Percentiles rank a stretch among this genome's conserved stretches.
phyloP scores from a whole-genome alignment of 2,113 vertebrate species.

The Chlamydotis undulata region DNA sequence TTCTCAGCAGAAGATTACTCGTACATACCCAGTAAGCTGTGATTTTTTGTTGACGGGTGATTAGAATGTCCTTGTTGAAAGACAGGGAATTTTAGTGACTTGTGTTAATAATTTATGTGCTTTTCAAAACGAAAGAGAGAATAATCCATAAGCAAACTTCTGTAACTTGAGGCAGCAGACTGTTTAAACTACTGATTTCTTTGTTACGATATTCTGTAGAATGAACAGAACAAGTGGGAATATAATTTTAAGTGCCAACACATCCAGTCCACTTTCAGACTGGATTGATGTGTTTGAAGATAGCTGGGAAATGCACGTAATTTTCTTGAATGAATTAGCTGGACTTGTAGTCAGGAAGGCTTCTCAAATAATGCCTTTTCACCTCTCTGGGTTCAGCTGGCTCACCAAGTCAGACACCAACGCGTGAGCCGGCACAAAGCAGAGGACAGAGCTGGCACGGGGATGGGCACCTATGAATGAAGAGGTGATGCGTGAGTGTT shows the following conservation, averaged over 20 bases:
- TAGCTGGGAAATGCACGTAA: background rate
- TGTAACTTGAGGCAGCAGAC: background rate
- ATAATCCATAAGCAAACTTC: background rate
- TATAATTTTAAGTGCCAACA: background rate
- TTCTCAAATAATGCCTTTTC: background rate
- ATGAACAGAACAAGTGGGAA: background rate
- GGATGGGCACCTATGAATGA: background rate
- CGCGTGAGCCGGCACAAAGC: background rate
- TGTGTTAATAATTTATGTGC: background rate
- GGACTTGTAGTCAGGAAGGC: background rate
- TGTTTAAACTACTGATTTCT: background rate
- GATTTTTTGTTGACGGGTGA: background rate
- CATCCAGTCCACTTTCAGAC: background rate
- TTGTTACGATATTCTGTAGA: background rate
- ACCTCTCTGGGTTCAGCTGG: background rate
- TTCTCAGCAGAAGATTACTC: background rate
- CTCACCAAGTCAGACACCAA: fast-evolving
- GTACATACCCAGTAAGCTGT: background rate
- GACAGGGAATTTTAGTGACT: background rate
- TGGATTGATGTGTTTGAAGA: background rate
- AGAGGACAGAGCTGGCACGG: background rate
- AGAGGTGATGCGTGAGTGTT: background rate
- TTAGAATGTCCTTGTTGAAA: background rate
- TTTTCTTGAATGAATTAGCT: constrained; percentile 14
- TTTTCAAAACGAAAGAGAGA: background rate